These are phyloP conservation scores for Astyanax mexicanus DNA, from an alignment of 2,797 vertebrate species.

Conservation along the genomic window DNA sequence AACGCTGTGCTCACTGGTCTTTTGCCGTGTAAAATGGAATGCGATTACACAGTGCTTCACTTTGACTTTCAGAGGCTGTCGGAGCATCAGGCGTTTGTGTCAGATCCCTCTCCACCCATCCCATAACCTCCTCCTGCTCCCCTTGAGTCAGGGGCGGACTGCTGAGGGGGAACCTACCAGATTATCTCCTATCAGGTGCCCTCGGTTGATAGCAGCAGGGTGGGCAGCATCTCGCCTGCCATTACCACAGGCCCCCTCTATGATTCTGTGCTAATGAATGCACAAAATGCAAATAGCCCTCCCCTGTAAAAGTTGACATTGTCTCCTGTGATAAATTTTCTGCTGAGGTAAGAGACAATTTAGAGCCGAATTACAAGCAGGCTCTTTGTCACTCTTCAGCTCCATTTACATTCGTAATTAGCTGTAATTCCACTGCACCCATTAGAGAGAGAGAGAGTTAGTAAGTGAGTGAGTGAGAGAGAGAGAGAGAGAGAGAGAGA, in stretches of 20 bases:
- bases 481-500: slow-evolving; percentile 51
- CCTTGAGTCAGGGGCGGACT: slow-evolving; percentile 48
- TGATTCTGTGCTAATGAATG: slow-evolving; percentile 77
- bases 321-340: slow-evolving; percentile 90
- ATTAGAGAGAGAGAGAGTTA: slow-evolving; percentile 77
- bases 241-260: slow-evolving; percentile 64
- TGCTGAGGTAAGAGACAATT: slow-evolving; percentile 93
- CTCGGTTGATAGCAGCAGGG: slow-evolving; percentile 61
- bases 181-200: slow-evolving; percentile 71
- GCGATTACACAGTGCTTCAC: slow-evolving; percentile 60
- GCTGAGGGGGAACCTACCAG: slow-evolving; percentile 76
- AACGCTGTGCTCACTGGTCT: slow-evolving; percentile 72
- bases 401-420: slow-evolving; percentile 95
- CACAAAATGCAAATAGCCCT: slow-evolving; percentile 78
- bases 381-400: slow-evolving; percentile 83
- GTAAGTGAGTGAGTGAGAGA: slow-evolving; percentile 42
- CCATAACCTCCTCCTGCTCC: slow-evolving; percentile 53
- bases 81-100: slow-evolving; percentile 54
- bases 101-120: slow-evolving; percentile 54
- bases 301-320: slow-evolving; percentile 87
- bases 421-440: slow-evolving; percentile 85
- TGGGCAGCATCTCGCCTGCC: slow-evolving; percentile 71
- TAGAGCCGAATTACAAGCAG: slow-evolving; percentile 90
- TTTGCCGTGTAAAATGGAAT: slow-evolving; percentile 58
- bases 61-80: slow-evolving; percentile 53